phyloP scores from a whole-genome alignment of 1,140 invertebrate species.

The Pomphorhynchus laevis region DNA sequence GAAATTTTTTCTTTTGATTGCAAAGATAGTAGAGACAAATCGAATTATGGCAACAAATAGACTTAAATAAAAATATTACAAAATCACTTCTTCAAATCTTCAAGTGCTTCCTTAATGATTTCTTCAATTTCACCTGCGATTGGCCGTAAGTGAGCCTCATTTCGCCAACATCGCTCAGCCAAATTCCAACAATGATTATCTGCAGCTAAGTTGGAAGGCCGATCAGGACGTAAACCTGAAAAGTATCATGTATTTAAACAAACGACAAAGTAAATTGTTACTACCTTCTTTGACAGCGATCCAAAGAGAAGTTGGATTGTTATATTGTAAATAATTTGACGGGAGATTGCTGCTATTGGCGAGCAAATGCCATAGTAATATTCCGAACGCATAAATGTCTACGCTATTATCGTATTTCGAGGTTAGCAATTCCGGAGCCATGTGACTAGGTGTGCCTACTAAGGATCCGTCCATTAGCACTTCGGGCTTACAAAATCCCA shows the following conservation, averaged over 20 bases:
- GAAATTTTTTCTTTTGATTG: no score
- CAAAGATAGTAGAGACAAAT: no score
- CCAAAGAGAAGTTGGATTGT: slow-evolving; percentile 39
- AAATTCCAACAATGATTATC: slow-evolving; percentile 41
- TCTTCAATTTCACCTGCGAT: slow-evolving; percentile 29
- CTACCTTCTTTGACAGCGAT: slow-evolving; percentile 37
- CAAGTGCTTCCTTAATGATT: not conserved
- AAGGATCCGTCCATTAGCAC: slow-evolving; percentile 42
- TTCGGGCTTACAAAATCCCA: slow-evolving; percentile 57
- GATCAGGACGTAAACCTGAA: slow-evolving; percentile 33
- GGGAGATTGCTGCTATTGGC: slow-evolving; percentile 39
- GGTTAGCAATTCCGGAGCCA: slow-evolving; percentile 51
- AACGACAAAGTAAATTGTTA: slow-evolving; percentile 49
- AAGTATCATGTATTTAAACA: slow-evolving; percentile 45
- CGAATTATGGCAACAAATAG: no score
- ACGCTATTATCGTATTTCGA: slow-evolving; percentile 40
- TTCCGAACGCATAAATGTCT: slow-evolving; percentile 57
- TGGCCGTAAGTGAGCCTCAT: slow-evolving; percentile 34
- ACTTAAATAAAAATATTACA: no score
- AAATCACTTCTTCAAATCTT: no score
- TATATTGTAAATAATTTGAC: slow-evolving; percentile 25
- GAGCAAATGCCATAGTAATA: slow-evolving; percentile 58
- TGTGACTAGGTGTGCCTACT: slow-evolving; percentile 47
- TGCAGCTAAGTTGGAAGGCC: slow-evolving; percentile 27
- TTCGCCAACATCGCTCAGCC: slow-evolving; percentile 47